Evolutionary conservation across 2,888 invertebrate genomes (phyloP).

Genomic region (Caenorhabditis doughertyi): DNA sequence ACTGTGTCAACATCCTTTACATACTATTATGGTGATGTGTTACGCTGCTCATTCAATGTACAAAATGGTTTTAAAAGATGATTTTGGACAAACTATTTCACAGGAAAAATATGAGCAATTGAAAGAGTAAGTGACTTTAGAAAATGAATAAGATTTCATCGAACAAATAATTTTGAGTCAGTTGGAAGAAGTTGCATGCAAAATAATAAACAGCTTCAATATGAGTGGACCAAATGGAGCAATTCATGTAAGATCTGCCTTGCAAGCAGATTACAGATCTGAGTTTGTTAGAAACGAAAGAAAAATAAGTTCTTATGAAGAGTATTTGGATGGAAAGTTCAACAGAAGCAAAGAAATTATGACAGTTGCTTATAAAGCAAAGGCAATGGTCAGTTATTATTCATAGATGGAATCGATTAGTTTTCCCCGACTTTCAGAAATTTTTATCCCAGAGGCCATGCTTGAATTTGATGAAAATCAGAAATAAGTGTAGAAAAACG

Average conservation of each 20-base stretch:
- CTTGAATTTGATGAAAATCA: slow-evolving; percentile 20
- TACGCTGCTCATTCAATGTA: slow-evolving; percentile 46
- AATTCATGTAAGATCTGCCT: background rate
- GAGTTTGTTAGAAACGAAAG: background rate
- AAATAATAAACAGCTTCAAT: slow-evolving; percentile 27
- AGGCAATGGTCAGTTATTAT: slow-evolving; percentile 8
- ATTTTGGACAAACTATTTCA: slow-evolving; percentile 16
- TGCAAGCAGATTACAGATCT: slow-evolving; percentile 14
- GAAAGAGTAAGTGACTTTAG: slow-evolving; percentile 22
- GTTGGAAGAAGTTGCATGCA: slow-evolving; percentile 17
- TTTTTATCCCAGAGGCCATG: slow-evolving; percentile 45
- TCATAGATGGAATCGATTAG: too few species aligned
- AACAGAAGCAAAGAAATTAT: slow-evolving; percentile 19
- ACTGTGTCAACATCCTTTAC: slow-evolving; percentile 32
- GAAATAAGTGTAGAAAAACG: slow-evolving; percentile 13
- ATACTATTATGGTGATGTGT: slow-evolving; percentile 51
- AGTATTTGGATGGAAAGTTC: slow-evolving; percentile 18
- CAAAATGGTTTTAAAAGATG: slow-evolving; percentile 12
- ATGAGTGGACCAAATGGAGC: background rate
- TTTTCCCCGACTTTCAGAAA: slow-evolving; percentile 24
- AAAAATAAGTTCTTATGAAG: slow-evolving; percentile 10
- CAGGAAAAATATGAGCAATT: slow-evolving; percentile 27
- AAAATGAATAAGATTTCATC: too few species aligned
- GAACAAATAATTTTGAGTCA: slow-evolving; percentile 1
- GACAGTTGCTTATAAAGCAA: slow-evolving; percentile 29